These are phyloP conservation scores for Drosophila greeni DNA, from an alignment of 2,888 invertebrate genomes.

Conservation along the genomic window DNA sequence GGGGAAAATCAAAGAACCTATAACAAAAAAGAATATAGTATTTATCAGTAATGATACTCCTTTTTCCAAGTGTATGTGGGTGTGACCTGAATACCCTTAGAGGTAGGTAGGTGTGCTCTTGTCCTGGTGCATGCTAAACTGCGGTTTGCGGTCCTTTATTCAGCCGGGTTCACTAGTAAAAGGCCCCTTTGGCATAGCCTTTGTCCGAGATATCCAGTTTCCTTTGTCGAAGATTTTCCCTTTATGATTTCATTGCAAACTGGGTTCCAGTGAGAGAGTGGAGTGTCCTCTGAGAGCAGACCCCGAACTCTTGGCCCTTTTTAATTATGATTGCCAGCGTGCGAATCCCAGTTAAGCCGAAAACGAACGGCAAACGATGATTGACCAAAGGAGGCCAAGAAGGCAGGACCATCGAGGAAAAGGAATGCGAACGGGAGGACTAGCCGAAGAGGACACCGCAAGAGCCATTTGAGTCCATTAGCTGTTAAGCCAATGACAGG, in stretches of 20 bases:
- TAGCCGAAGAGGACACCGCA: conserved; percentile 48
- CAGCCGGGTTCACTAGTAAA: not conserved
- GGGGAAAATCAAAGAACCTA: not conserved
- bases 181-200: conserved; percentile 13
- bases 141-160: conserved; percentile 37
- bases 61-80: conserved; percentile 23
- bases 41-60: not conserved
- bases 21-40: not conserved
- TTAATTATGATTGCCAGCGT: conserved; percentile 48
- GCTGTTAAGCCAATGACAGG: conserved; percentile 57
- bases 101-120: conserved; percentile 15
- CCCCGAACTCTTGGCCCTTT: conserved; percentile 26
- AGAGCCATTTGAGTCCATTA: conserved; percentile 64
- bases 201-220: conserved; percentile 10
- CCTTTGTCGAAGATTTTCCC: not conserved
- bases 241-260: conserved; percentile 8
- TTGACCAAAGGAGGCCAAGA: conserved; percentile 28
- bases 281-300: conserved; percentile 25
- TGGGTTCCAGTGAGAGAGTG: conserved; percentile 1
- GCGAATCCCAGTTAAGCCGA: conserved; percentile 44
- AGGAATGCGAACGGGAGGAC: not conserved
- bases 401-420: conserved; percentile 9
- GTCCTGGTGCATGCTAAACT: conserved; percentile 19
- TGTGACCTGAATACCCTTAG: conserved; percentile 48
- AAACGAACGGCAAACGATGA: conserved; percentile 50